Evolutionary conservation across 1,140 invertebrate genomes (phyloP), one percentile per base, ranked within the genome.

Genomic region (Calephelis virginiensis): DNA sequence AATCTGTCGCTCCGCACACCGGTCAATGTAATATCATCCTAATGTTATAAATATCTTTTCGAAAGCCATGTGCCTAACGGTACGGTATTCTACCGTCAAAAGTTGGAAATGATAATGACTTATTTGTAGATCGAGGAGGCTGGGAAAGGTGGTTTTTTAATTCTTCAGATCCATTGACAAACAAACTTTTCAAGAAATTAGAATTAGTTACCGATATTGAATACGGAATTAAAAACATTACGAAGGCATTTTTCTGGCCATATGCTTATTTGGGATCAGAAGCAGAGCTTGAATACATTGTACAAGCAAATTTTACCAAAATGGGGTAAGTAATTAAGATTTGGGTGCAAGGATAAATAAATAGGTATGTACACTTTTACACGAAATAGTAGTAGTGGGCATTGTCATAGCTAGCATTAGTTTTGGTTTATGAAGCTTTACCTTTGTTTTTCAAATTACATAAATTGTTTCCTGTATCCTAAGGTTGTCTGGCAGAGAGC

Each of bases 231-330:
- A 92, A 89, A 59, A 96, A 95, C 82, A 94, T 94, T 1, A 95
- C 95, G 2, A 93, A 92, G 70, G 93, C 94, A 17, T 95, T 94
- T 68, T 95, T 95, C 73, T 94, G 94, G 93, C 93, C 94, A 6
- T 95, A 95, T 73, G 94, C 95, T 0, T 95, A 95, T 81, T 79
- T 96, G 1, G 94, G 94, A 28, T 96, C 95, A 0, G 88, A 92
- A 74, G 92, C 93, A 9, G 91, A 94, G 70, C 88, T 96, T 1
- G 93, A 95, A 75, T 95, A 94, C 76, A 92, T 95, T 40, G 92
- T 95, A 0, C 93, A 94, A 76, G 92, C 93, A 1, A 95, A 95
- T 78, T 95, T 93, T 88, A 92, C 94, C 2, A 70, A 69, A 45
- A 71, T 73, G 0, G 84, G 77, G 85, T 88, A 74, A 78, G 73